These are phyloP conservation scores for Noctua pronuba DNA, from an alignment of 2,888 invertebrate species.

Conservation along the genomic window DNA sequence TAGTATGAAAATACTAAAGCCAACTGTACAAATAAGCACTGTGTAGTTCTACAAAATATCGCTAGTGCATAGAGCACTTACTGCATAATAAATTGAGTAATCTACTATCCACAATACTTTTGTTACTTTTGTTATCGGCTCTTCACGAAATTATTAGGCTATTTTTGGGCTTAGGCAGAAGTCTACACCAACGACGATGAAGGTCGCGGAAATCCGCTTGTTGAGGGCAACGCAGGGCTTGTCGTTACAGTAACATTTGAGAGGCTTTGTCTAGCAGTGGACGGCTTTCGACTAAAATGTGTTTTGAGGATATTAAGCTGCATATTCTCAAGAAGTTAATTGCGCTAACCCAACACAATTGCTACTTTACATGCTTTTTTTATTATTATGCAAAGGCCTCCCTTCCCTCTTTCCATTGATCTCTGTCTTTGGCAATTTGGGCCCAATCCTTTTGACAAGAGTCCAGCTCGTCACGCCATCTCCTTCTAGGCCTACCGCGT, in stretches of 20 bases:
- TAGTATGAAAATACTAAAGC: not conserved
- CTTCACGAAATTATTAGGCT: not conserved
- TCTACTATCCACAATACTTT: not conserved
- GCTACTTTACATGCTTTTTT: not conserved
- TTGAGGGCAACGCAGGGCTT: not conserved
- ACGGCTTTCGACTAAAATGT: not conserved
- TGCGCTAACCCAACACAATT: too few species aligned
- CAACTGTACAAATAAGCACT: not conserved
- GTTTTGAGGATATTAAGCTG: not conserved
- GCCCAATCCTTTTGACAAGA: too few species aligned
- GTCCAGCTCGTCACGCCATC: too few species aligned
- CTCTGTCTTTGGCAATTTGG: too few species aligned
- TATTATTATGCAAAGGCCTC: too few species aligned
- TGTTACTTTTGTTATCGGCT: not conserved
- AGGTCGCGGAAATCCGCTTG: not conserved
- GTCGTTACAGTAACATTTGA: too few species aligned
- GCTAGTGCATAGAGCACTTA: not conserved
- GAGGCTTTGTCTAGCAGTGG: too few species aligned
- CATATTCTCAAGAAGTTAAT: not conserved
- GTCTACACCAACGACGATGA: not conserved
- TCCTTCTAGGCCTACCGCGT: too few species aligned
- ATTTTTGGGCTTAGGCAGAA: not conserved
- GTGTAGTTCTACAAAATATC: slow-evolving; percentile 5
- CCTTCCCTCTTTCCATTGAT: too few species aligned
- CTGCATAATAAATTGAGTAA: not conserved